Evolutionary conservation across 2,888 invertebrate genomes (phyloP), one percentile per base, ranked within the genome.

Genomic region (Scelioninae gen. 2): DNA sequence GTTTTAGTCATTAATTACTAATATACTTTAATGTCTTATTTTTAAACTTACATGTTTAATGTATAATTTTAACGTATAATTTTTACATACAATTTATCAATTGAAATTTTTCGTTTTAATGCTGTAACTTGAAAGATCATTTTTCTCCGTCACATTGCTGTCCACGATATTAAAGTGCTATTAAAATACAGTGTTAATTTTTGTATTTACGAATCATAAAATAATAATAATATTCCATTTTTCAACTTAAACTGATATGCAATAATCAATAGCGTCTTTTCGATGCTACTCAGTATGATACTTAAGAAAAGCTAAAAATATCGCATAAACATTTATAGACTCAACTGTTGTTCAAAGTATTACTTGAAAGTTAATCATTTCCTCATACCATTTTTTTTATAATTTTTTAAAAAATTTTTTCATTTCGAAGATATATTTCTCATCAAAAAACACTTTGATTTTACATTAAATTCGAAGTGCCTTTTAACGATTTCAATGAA

Each of bases 381-480:
- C n/a, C n/a, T n/a, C n/a, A n/a, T n/a, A n/a, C n/a, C n/a, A n/a
- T n/a, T n/a, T n/a, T n/a, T n/a, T n/a, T n/a, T n/a, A n/a, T n/a
- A n/a, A n/a, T n/a, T n/a, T n/a, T n/a, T n/a, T n/a, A n/a, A n/a
- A n/a, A n/a, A n/a, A n/a, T 7, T 25, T 18, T 6, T 25, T 50
- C 50, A 28, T 11, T 31, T 43, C 25, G 1, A 31, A 0, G 5
- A 11, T 46, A n/a, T 11, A n/a, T 18, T 55, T 15, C 43, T 9
- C 39, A n/a, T 31, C 18, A 41, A 15, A 68, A 61, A 61, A 55
- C 46, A 69, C 41, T 69, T 61, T 61, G 55, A 55, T 61, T 70
- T 55, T 55, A 41, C 50, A 50, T 50, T 70, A 11, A 70, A 70
- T 63, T 70, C 61, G 48, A 70, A 70, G 70, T 70, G 70, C 70